phyloP scores from a whole-genome alignment of 2,113 vertebrate species.

The Hydrolagus affinis region DNA sequence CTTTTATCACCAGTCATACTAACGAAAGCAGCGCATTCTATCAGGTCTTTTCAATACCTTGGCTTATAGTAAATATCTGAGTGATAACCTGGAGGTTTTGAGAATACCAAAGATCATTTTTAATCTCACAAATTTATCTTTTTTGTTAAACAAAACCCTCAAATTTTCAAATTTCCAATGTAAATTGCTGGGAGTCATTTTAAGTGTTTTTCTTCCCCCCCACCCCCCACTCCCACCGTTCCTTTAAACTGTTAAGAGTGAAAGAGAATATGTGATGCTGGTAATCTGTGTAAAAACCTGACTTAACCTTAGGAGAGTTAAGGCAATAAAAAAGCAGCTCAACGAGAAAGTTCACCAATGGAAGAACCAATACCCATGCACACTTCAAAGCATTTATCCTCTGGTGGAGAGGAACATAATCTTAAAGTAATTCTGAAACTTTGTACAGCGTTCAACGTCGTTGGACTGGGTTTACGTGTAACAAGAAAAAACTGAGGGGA shows the following conservation, averaged over 20 bases:
- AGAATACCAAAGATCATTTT: not conserved
- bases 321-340: not conserved
- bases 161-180: not conserved
- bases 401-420: not conserved
- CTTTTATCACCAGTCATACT: too few species aligned
- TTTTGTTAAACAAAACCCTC: too few species aligned
- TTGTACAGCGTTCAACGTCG: too few species aligned
- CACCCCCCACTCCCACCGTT: too few species aligned
- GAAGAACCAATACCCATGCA: too few species aligned
- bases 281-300: not conserved
- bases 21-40: not conserved
- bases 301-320: not conserved
- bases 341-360: too few species aligned
- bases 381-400: not conserved
- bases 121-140: not conserved
- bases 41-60: not conserved
- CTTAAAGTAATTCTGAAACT: not conserved
- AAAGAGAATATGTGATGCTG: not conserved
- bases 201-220: not conserved
- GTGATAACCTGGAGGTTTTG: not conserved
- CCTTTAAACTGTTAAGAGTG: not conserved
- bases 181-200: not conserved
- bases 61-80: not conserved
- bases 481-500: too few species aligned
- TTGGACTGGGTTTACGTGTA: too few species aligned